Evolutionary conservation across 2,797 vertebrate genomes (phyloP).

Genomic region (Salarias fasciatus): DNA sequence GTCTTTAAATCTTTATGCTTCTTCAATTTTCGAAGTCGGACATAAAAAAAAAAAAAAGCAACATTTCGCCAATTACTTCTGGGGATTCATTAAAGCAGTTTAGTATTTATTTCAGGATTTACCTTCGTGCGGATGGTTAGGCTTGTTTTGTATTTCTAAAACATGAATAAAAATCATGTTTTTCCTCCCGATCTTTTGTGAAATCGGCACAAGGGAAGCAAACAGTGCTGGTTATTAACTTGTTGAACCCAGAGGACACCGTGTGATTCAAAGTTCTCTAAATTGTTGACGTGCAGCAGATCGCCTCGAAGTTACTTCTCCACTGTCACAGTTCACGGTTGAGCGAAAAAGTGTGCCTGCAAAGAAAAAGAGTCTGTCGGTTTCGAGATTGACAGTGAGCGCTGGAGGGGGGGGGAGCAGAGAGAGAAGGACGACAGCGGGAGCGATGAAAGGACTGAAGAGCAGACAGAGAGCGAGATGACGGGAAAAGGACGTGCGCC

Average conservation of each 20-base stretch:
- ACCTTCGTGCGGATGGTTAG: too few species aligned
- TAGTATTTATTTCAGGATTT: too few species aligned
- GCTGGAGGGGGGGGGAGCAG: slow-evolving; percentile 36
- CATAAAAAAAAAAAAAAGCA: too few species aligned
- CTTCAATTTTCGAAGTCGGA: too few species aligned
- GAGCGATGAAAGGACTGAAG: slow-evolving; percentile 46
- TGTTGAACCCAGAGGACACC: neutral
- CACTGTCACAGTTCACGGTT: slow-evolving; percentile 8
- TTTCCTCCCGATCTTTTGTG: slow-evolving; percentile 2
- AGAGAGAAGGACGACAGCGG: slow-evolving; percentile 56
- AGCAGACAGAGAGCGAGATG: slow-evolving; percentile 36
- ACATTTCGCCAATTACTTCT: too few species aligned
- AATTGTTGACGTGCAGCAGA: slow-evolving; percentile 15
- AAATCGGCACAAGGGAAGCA: slow-evolving; percentile 1
- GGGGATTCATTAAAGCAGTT: too few species aligned
- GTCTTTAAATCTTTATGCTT: too few species aligned
- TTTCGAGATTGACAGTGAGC: slow-evolving; percentile 43
- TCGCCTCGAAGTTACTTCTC: slow-evolving; percentile 10
- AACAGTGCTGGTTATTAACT: slow-evolving; percentile 6
- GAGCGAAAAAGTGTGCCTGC: slow-evolving; percentile 14
- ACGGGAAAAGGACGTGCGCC: slow-evolving; percentile 59
- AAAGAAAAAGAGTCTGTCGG: slow-evolving; percentile 31
- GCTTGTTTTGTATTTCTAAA: slow-evolving; percentile 7
- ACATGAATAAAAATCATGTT: neutral
- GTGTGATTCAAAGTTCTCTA: slow-evolving; percentile 30